phyloP scores from a whole-genome alignment of 2,888 invertebrate genomes.

The Brenthis hecate region DNA sequence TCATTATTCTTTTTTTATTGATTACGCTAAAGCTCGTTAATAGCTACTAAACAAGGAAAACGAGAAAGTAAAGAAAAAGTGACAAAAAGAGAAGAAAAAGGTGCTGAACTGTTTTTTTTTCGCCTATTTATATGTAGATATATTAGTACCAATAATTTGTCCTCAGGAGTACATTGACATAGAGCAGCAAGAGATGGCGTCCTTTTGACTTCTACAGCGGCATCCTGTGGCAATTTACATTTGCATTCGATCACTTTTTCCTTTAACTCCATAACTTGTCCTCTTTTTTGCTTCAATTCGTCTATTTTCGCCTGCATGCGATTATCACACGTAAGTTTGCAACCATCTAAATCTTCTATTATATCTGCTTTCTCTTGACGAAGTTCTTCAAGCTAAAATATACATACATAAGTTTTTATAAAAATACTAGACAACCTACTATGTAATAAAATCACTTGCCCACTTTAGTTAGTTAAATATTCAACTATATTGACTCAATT shows the following conservation, averaged over 20 bases:
- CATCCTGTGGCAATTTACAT: constrained; percentile 66
- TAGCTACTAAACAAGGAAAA: too few relatives aligned
- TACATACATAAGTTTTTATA: too few relatives aligned
- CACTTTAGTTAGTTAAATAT: constrained; percentile 2
- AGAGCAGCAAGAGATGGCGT: constrained; percentile 69
- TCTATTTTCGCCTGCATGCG: constrained; percentile 54
- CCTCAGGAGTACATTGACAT: constrained; percentile 63
- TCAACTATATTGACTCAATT: neutral
- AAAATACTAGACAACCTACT: neutral
- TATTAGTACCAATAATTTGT: constrained; percentile 52
- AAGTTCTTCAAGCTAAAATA: constrained; percentile 54
- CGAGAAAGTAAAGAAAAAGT: too few relatives aligned
- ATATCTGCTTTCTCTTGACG: constrained; percentile 56
- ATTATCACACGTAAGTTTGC: constrained; percentile 57
- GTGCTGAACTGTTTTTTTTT: too few relatives aligned
- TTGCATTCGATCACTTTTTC: constrained; percentile 60
- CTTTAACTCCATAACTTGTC: constrained; percentile 50
- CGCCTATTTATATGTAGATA: too few relatives aligned
- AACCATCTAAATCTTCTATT: constrained; percentile 61
- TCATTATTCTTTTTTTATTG: too few relatives aligned
- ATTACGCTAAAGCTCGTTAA: too few relatives aligned
- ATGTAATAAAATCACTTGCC: neutral
- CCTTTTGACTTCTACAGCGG: constrained; percentile 60
- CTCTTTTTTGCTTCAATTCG: constrained; percentile 55
- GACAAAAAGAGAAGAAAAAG: too few relatives aligned